Percentiles rank a stretch among this genome's conserved stretches.
Evolutionary conservation across 2,113 vertebrate genomes (phyloP).

Genomic region (Hepsetus odoe): DNA sequence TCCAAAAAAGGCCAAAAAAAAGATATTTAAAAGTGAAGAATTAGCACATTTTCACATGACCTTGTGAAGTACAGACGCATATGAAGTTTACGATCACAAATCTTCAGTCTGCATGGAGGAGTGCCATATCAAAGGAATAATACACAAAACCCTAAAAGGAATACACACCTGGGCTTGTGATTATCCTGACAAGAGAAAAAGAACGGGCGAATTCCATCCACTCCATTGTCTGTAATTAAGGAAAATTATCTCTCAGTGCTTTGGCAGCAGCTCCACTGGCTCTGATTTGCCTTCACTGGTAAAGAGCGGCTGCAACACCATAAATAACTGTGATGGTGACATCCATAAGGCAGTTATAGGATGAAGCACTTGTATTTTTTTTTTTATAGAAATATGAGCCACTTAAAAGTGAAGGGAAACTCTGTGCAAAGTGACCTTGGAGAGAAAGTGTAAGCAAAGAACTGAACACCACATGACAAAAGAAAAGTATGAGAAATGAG

Average conservation of each 20-base stretch:
- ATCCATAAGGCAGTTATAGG: conserved; percentile 6
- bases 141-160: no score
- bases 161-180: background rate
- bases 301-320: background rate
- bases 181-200: background rate
- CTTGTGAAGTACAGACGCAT: background rate
- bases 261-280: background rate
- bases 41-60: background rate
- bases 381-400: conserved; percentile 8
- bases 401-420: background rate
- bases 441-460: conserved; percentile 1
- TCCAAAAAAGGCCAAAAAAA: background rate
- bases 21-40: background rate
- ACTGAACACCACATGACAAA: background rate
- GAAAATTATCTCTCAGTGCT: conserved; percentile 18
- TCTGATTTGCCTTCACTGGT: background rate
- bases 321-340: conserved; percentile 8
- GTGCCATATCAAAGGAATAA: background rate
- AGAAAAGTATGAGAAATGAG: background rate
- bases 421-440: conserved; percentile 13
- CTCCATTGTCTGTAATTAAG: conserved; percentile 9
- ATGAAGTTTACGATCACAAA: background rate
- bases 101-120: background rate
- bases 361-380: background rate
- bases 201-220: background rate